Base-by-base conservation (phyloP, 2,797 vertebrate species). In the Neomorphus geoffroyi region DNA sequence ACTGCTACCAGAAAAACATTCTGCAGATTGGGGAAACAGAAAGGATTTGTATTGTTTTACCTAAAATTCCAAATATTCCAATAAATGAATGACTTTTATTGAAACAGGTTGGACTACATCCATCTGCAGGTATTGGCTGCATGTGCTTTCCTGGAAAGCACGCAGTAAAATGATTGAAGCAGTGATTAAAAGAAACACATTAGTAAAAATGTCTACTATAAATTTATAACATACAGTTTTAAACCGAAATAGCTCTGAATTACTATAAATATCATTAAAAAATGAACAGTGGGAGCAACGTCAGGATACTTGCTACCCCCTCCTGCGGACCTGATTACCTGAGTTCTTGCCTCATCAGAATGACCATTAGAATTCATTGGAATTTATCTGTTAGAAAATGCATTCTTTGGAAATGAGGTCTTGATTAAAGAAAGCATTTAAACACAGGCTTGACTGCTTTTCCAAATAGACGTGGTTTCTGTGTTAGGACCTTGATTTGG, bases 241-340 rank as follows among this genome's bases (percentile, higher is more conserved):
- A 92, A 88, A 78, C 26, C 7, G 13, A 84, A 93, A 61, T 87
- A 65, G 46, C 78, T 92, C 57, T 39, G 60, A 80, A 74, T 73
- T 56, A 51, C 71, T 92, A 88, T 23, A 96, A 92, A 83, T 61
- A 93, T 37, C 41, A 92, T 83, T 85, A 80, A 93, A 96, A 95
- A 93, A 86, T 8, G 56, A 92, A 65, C 80, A 84, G 43, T 78
- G 18, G 53, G 54, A 94, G 27, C 57, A 89, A 28, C 51, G 67
- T 81, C 48, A 64, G 54, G 37, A 73, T 43, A 37, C 37, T 39
- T 78, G 13, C 32, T 53, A 30, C 69, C 35, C 93, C 67, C 54
- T 87, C 14, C 67, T 39, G 57, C 33, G 75, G 82, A 87, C 5
- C n/a, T 28, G 41, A 77, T 21, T 74, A 51, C 35, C 54, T 61